Evolutionary conservation across 2,888 invertebrate species (phyloP).

Genomic region (Minunthozetes semirufus): DNA sequence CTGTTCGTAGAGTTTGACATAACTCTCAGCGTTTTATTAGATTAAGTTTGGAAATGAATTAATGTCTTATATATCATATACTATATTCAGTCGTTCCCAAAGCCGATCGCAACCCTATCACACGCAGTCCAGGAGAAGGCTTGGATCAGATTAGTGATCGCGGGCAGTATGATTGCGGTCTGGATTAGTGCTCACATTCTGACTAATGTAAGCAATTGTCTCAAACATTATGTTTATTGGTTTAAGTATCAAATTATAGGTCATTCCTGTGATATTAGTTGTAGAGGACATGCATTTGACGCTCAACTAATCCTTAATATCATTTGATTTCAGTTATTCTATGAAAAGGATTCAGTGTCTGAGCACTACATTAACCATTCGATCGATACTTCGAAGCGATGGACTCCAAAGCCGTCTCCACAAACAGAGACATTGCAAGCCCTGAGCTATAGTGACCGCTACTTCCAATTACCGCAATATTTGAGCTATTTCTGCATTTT

Average conservation of each 20-base stretch:
- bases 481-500: conserved; percentile 64
- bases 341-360: not conserved
- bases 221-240: not conserved
- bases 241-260: not conserved
- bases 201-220: conserved; percentile 36
- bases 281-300: not conserved
- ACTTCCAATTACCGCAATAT: conserved; percentile 56
- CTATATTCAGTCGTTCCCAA: conserved; percentile 37
- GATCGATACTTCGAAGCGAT: not conserved
- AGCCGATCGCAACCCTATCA: conserved; percentile 39
- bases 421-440: not conserved
- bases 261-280: conserved; percentile 2
- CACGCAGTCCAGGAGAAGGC: conserved; percentile 39
- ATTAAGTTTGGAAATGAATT: not conserved
- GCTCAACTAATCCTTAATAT: not conserved
- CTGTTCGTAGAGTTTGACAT: no score
- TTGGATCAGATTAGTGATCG: conserved; percentile 39
- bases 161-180: conserved; percentile 37
- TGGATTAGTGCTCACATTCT: conserved; percentile 39
- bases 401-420: not conserved
- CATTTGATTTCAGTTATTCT: conserved; percentile 1
- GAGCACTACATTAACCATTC: conserved; percentile 6
- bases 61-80: not conserved
- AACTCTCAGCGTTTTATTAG: not conserved
- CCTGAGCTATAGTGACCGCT: not conserved